Conservation (phyloP, 64 coral and sea anemone species). For the Pachyseris speciosa region DNA sequence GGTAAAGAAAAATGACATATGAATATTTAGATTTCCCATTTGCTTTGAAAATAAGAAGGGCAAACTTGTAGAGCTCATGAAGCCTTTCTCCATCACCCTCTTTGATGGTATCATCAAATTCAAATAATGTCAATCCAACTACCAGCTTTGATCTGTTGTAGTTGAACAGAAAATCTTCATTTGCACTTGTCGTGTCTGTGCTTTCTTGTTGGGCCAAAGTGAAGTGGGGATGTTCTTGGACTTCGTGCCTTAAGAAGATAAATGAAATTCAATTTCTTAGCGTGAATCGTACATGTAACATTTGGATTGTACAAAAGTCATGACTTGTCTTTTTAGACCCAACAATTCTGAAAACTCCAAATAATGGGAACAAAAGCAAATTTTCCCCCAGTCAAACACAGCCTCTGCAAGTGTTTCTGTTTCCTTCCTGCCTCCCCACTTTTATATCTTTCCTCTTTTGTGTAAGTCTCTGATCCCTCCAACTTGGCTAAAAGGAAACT, state of each 20-base stretch:
- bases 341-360: too few relatives aligned
- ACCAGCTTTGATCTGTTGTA: slow-evolving; percentile 29
- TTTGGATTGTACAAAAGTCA: too few relatives aligned
- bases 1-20: slow-evolving; percentile 49
- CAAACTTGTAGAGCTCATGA: slow-evolving; percentile 37
- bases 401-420: too few relatives aligned
- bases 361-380: too few relatives aligned
- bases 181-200: neutral
- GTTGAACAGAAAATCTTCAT: slow-evolving; percentile 17
- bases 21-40: slow-evolving; percentile 58
- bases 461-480: too few relatives aligned
- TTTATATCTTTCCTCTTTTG: too few relatives aligned
- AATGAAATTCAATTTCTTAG: neutral
- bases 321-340: too few relatives aligned
- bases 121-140: slow-evolving; percentile 38
- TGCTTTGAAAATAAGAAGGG: slow-evolving; percentile 39
- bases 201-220: neutral
- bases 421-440: too few relatives aligned
- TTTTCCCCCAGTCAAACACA: too few relatives aligned
- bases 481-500: too few relatives aligned
- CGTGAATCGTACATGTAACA: too few relatives aligned
- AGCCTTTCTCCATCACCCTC: slow-evolving; percentile 36
- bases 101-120: slow-evolving; percentile 40
- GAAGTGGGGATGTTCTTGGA: slow-evolving; percentile 10
- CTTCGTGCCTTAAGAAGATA: slow-evolving; percentile 11